Evolutionary conservation across 2,888 invertebrate species (phyloP).

Genomic region (Hyposoter didymator): DNA sequence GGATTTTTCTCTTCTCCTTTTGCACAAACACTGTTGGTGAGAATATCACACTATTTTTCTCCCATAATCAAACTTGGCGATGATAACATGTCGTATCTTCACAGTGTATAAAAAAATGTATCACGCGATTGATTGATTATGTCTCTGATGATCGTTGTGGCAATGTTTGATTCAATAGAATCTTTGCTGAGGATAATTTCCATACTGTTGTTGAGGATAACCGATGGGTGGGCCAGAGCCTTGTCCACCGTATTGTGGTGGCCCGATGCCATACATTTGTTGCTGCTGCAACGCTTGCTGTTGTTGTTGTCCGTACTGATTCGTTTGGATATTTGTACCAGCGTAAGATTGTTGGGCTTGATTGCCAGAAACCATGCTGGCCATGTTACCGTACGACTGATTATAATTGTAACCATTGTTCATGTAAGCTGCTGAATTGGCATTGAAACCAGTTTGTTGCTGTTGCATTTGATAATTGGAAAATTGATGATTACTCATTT

Average conservation of each 20-base stretch:
- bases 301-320: constrained; percentile 57
- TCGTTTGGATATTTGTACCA: constrained; percentile 21
- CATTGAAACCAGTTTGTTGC: constrained; percentile 61
- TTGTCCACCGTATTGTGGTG: constrained; percentile 74
- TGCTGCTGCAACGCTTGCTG: constrained; percentile 43
- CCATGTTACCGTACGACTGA: constrained; percentile 72
- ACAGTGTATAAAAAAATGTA: constrained; percentile 23
- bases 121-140: constrained; percentile 1
- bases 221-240: constrained; percentile 68
- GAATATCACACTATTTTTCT: neutral
- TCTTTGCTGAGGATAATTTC: constrained; percentile 80
- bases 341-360: constrained; percentile 69
- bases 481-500: constrained; percentile 62
- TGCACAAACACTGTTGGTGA: neutral
- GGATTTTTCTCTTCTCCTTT: neutral
- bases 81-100: neutral
- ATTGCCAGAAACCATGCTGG: constrained; percentile 70
- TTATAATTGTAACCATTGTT: constrained; percentile 81
- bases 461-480: constrained; percentile 73
- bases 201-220: constrained; percentile 79
- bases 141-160: neutral
- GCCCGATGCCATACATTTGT: constrained; percentile 71
- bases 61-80: neutral
- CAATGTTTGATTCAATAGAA: constrained; percentile 75
- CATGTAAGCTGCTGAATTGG: constrained; percentile 51